Evolutionary conservation across 2,888 invertebrate genomes (phyloP), one percentile per base, ranked within the genome.

Genomic region (Odontothrips loti): DNA sequence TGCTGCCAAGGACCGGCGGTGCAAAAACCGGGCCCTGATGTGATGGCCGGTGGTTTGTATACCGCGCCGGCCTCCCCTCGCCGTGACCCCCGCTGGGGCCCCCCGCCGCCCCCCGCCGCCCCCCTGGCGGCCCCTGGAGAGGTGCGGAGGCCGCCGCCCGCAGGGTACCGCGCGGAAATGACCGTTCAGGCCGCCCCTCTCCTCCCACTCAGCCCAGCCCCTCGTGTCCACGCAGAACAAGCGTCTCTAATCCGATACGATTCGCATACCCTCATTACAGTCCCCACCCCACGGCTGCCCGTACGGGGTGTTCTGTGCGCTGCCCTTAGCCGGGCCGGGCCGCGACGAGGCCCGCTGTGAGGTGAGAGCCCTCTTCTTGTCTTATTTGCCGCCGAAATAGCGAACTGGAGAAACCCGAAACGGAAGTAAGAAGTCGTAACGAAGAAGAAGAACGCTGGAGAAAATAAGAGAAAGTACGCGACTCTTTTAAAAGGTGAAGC

Each of bases 221-320:
- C 58, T n/a, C 58, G 17, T 8, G 12, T 10, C 58, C 58, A n/a
- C 58, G 58, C n/a, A n/a, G n/a, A 58, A 58, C 58, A 58, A 58
- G 58, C 58, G 58, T 15, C 58, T 58, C 58, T 58, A 58, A 58
- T 58, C 58, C 58, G 58, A 58, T 58, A 58, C 58, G 58, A 58
- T 43, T 43, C 34, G 34, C 34, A 43, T 43, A 43, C 58, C 58
- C 20, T 58, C 58, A 58, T 58, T 58, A 58, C 20, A 17, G 20
- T 58, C 58, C 58, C 58, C 58, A 11, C 17, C 58, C 34, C 15
- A 11, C 58, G 17, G 15, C 51, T 51, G 12, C 10, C 58, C n/a
- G 58, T 0, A 17, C 15, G 10, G 15, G 0, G 58, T 58, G 58
- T 58, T 58, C 15, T 17, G 17, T n/a, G 58, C 2, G 58, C 51